Base-by-base conservation (phyloP, 2,797 vertebrate species). In the Cirrhinus molitorella region DNA sequence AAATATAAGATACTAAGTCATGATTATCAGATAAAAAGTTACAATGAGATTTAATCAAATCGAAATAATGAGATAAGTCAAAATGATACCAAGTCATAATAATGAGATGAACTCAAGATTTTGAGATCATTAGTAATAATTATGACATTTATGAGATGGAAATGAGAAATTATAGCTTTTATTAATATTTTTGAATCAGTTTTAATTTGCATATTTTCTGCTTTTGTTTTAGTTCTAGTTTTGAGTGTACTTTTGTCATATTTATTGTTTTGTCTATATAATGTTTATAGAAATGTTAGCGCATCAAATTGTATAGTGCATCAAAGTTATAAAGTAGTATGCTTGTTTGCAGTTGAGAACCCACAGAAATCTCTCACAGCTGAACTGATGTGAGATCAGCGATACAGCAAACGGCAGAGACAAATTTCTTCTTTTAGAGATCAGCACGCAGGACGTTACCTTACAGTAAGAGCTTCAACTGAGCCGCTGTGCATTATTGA, bases 401-500 rank as follows among this genome's bases (percentile, higher is more conserved):
- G 40, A 43, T 37, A 40, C 21, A 57, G 53, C 51, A 77, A 78
- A 49, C 14, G 31, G 34, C 49, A 16, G 21, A 53, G 17, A 40
- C 49, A 68, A 28, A 68, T 31, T 66, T 59, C 37, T 45, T 80
- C 23, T 12, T n/a, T 59, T 23, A 70, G 23, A 43, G n/a, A 67
- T 55, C 31, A 53, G 28, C 51, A 4, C 12, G 13, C 13, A 10
- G 51, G 49, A 79, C 21, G 19, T 40, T 43, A 34, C 71, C 28
- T 57, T 45, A 65, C 81, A 47, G 59, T 51, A 51, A 74, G 21
- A 66, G 68, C 63, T 70, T 10, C 9, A 61, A 11, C 61, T 10
- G 51, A 80, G 47, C 70, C n/a, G 37, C 37, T n/a, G 34, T 87
- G 74, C 61, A 82, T 84, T 82, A 87, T 84, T 84, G 74, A 87